These are phyloP conservation scores for Diabrotica balteata DNA, from an alignment of 2,888 invertebrate species.

Conservation along the genomic window DNA sequence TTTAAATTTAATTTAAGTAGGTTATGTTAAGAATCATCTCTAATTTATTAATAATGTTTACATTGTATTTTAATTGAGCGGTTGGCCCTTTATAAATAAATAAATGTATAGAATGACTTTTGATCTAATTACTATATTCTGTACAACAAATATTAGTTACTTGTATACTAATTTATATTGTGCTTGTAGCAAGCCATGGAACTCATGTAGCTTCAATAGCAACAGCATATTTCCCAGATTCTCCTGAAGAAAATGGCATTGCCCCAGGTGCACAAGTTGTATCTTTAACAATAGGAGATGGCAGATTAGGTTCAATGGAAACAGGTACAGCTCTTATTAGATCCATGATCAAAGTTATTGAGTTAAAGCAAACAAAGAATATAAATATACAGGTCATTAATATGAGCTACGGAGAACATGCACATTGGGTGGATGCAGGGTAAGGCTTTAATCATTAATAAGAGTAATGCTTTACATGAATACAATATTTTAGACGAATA, in stretches of 20 bases:
- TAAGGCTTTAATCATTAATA: conserved; percentile 52
- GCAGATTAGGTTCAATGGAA: conserved; percentile 93
- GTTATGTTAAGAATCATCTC: too few relatives aligned
- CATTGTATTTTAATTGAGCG: too few relatives aligned
- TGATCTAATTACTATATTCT: too few relatives aligned
- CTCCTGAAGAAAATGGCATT: conserved; percentile 89
- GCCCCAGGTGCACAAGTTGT: conserved; percentile 96
- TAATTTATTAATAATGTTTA: too few relatives aligned
- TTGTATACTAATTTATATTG: too few relatives aligned
- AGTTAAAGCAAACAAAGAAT: conserved; percentile 62
- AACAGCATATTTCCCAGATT: conserved; percentile 85
- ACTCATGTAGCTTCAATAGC: conserved; percentile 98
- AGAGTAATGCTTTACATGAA: too few relatives aligned
- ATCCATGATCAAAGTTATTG: conserved; percentile 89
- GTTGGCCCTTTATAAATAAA: too few relatives aligned
- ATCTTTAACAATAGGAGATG: conserved; percentile 93
- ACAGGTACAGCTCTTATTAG: conserved; percentile 92
- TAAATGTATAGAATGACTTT: too few relatives aligned
- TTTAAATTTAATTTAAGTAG: too few relatives aligned
- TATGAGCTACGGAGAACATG: conserved; percentile 97
- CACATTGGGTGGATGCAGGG: conserved; percentile 92
- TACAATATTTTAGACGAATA: conserved; percentile 69
- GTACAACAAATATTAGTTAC: too few relatives aligned
- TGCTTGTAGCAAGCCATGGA: conserved; percentile 84
- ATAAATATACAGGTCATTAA: conserved; percentile 87